These are phyloP conservation scores for Gnatocerus cornutus DNA, from an alignment of 2,888 invertebrate genomes.

Conservation along the genomic window DNA sequence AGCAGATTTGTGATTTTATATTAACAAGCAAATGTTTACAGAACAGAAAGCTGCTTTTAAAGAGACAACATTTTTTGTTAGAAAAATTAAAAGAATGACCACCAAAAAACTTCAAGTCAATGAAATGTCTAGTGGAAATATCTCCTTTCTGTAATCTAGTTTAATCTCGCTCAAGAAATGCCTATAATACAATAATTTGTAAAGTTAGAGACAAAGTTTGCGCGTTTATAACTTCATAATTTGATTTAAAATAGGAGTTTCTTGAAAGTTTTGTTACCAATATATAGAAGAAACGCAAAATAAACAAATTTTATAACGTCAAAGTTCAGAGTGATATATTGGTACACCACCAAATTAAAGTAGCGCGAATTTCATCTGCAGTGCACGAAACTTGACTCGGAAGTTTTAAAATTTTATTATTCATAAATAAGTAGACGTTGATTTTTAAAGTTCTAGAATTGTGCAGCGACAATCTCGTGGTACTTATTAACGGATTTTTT, in stretches of 20 bases:
- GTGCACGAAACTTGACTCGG: neutral
- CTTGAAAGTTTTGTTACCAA: neutral
- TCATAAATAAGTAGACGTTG: neutral
- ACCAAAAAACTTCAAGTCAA: no score
- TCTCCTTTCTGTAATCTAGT: neutral
- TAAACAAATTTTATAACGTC: slow-evolving; percentile 4
- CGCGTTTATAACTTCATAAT: slow-evolving; percentile 1
- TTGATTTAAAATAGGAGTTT: slow-evolving; percentile 4
- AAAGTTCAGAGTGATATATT: slow-evolving; percentile 2
- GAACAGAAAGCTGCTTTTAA: neutral
- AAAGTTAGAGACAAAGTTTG: neutral
- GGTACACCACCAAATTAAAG: neutral
- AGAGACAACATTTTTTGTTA: neutral
- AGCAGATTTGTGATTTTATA: neutral
- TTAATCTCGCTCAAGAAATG: neutral
- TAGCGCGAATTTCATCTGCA: neutral
- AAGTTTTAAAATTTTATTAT: neutral
- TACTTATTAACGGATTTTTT: no score
- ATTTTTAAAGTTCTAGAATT: neutral
- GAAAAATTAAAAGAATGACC: no score
- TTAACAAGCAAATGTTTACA: neutral
- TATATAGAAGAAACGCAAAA: neutral
- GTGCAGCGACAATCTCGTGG: neutral
- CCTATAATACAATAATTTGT: neutral
- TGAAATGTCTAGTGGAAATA: neutral